Base-by-base conservation (phyloP, 2,888 invertebrate species). In the Tanytarsus gracilentus region DNA sequence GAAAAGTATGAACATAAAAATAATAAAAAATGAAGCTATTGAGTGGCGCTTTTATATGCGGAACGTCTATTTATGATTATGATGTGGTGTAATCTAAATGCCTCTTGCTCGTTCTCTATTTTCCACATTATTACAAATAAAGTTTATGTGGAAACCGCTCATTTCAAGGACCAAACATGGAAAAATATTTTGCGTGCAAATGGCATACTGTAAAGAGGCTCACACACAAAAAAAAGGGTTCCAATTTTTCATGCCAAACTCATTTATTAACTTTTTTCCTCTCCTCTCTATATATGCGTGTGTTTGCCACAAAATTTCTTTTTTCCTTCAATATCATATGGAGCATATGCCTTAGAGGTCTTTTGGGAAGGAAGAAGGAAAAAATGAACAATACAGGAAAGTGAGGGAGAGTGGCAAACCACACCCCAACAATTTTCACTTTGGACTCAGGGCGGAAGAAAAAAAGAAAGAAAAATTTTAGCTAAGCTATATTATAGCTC, bases 41-140 rank as follows among this genome's bases (percentile, higher is more conserved):
- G 55, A 55, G 55, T 55, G 55, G 23, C 23, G 23, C 36, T 33
- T 33, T 53, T 53, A 53, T 53, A 18, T 53, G 53, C 53, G 53
- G 53, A 53, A 53, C 36, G 53, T 53, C 55, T 55, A 55, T 55
- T 55, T 55, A 55, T 39, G 55, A 55, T 55, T 55, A 55, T 55
- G 55, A 55, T 55, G 55, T 55, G 55, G 55, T 55, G 40, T 55
- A 40, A 55, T 55, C 55, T 40, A 27, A 39, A 55, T 55, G 55
- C 55, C 55, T 7, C 18, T n/a, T n/a, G n/a, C n/a, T n/a, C n/a
- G n/a, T n/a, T 9, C 33, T 33, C 33, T 33, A 33, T 55, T 39
- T 40, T 40, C n/a, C n/a, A 55, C 39, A 55, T 55, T 55, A 55
- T 55, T 55, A 55, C 55, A 55, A 55, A 55, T 55, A 55, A 55